Evolutionary conservation across 2,888 invertebrate genomes (phyloP).

Genomic region (Pollenia angustigena): DNA sequence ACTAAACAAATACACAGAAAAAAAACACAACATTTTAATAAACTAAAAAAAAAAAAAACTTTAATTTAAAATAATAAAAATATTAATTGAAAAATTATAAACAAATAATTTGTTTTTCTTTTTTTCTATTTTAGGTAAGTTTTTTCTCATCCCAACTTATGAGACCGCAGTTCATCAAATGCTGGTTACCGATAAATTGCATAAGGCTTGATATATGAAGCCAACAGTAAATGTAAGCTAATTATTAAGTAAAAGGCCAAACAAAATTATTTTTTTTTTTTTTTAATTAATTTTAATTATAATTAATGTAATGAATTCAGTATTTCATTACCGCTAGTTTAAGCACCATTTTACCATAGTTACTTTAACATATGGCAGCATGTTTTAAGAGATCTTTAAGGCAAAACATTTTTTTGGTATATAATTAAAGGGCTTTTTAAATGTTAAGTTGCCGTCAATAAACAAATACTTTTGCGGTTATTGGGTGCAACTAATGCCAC

Average conservation of each 20-base stretch:
- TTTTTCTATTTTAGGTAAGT: slow-evolving; percentile 57
- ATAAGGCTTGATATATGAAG: background rate
- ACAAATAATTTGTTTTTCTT: background rate
- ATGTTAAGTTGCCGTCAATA: no score
- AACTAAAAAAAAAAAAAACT: background rate
- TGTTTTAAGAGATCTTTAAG: no score
- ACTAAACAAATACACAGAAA: background rate
- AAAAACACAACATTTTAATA: background rate
- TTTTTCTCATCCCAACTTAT: background rate
- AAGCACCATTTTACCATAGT: background rate
- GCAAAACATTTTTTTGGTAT: no score
- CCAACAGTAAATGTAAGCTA: slow-evolving; percentile 33
- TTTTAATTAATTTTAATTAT: background rate
- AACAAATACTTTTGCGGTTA: no score
- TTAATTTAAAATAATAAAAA: background rate
- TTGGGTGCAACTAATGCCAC: no score
- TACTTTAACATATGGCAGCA: no score
- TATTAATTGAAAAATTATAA: background rate
- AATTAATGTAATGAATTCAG: background rate
- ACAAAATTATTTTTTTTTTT: background rate
- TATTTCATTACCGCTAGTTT: background rate
- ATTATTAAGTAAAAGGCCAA: background rate
- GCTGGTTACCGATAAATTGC: background rate
- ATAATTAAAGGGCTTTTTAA: no score
- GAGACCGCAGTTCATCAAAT: background rate